Evolutionary conservation across 2,113 vertebrate genomes (phyloP), one percentile per base, ranked within the genome.

Genomic region (Chamaetylas fuelleborni): DNA sequence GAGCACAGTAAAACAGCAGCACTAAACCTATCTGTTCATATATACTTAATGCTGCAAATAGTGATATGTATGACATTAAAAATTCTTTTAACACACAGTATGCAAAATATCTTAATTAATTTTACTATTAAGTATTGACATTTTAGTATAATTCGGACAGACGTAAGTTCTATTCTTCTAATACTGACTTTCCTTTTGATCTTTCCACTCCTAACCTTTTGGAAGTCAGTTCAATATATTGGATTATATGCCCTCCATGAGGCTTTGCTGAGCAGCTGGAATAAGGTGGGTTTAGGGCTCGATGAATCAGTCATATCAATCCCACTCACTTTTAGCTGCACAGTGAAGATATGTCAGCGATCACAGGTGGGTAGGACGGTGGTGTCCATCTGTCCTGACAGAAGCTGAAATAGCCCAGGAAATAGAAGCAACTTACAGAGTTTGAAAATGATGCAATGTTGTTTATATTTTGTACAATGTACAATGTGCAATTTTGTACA

Each of bases 321-420:
- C 50, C 11, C 22, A 25, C 8, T 29, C 43, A 13, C 34, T 48
- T 64, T 58, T 69, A 65, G 42, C 53, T 84, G 51, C 17, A 43
- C 11, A 8, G 29, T 28, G 26, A 73, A 58, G 64, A 25, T 19
- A 26, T n/a, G 12, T 70, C 51, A 65, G 66, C 0, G 0, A 23
- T 36, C 20, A 11, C 13, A 15, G 14, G 11, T 50, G 19, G 24
- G 50, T 25, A 51, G 45, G 36, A 43, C 38, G 56, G 7, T 10
- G 17, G 34, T 34, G 48, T 61, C 58, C 22, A 6, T 53, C 19
- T 2, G 1, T 67, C 14, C 14, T 5, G n/a, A 29, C 11, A 60
- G 87, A 77, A 79, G 38, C 57, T 58, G 78, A 71, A 92, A 56
- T 14, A 90, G 24, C 18, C 25, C 2, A 0, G 85, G 29, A 77